phyloP scores from a whole-genome alignment of 2,888 invertebrate genomes.

The Drosophila multiciliata region DNA sequence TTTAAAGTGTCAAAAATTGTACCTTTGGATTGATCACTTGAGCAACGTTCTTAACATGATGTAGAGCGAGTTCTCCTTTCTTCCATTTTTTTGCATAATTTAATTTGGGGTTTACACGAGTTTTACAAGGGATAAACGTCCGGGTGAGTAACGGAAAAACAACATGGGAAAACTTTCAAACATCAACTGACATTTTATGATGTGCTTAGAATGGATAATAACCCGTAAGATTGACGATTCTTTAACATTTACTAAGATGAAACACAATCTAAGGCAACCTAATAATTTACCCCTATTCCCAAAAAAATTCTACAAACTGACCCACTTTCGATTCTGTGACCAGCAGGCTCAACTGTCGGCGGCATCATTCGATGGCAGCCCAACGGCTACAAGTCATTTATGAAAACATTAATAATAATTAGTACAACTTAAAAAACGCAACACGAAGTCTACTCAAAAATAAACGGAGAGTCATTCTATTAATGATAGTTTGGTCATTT shows the following conservation, averaged over 20 bases:
- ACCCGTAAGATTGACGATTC: not conserved
- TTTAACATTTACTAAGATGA: not conserved
- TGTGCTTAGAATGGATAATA: not conserved
- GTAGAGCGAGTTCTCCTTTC: constrained; percentile 50
- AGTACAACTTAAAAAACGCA: constrained; percentile 45
- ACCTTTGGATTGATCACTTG: constrained; percentile 72
- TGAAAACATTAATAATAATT: constrained; percentile 74
- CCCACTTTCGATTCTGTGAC: constrained; percentile 17
- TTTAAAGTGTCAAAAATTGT: constrained; percentile 65
- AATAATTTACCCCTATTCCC: not conserved
- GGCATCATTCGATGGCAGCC: constrained; percentile 25
- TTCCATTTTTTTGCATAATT: constrained; percentile 65
- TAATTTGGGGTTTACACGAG: constrained; percentile 64
- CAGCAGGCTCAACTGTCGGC: constrained; percentile 17
- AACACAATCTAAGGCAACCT: not conserved
- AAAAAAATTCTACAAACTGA: not conserved
- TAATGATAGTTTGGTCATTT: constrained; percentile 48
- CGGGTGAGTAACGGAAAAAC: constrained; percentile 11
- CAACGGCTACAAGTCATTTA: constrained; percentile 39
- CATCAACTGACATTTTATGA: constrained; percentile 16
- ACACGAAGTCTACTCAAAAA: constrained; percentile 7
- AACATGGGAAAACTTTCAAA: constrained; percentile 24
- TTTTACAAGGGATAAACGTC: constrained; percentile 62
- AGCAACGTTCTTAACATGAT: constrained; percentile 53
- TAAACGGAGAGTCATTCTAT: constrained; percentile 36